Evolutionary conservation across 1,140 invertebrate species (phyloP), one percentile per base, ranked within the genome.

Genomic region (Ladona fulva): DNA sequence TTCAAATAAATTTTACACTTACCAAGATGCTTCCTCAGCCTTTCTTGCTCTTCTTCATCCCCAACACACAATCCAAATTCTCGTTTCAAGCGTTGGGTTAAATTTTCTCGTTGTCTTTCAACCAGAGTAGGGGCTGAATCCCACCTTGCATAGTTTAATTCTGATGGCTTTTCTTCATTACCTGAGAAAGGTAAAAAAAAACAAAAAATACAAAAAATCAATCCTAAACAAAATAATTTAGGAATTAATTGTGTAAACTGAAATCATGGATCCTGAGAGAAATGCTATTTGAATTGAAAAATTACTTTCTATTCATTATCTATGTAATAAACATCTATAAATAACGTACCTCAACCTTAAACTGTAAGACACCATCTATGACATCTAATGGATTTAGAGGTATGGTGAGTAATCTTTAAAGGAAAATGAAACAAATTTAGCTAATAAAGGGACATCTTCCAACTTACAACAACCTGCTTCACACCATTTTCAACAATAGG

Each of bases 51-150:
- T 77, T 92, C 91, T 80, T 92, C 91, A 77, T 92, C 91, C 75
- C 88, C 89, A 73, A 91, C 84, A 80, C 91, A 90, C 19, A 93
- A 85, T n/a, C 92, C 92, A 85, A 93, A 93, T 83, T 93, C 91
- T 59, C 90, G 85, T 83, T 91, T 89, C 80, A 94, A 84, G 81
- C 93, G 87, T 81, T 92, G 90, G 22, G 91, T 92, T 25, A 93
- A 87, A 83, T 91, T 93, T 83, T 94, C 92, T 79, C 92, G 86
- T 83, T 93, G 91, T 78, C 89, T 86, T 82, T 93, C 92, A 0
- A 92, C 87, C 24, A 91, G 83, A 7, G 92, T 93, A 25, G 92
- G 91, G 25, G 91, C 91, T 7, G 90, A 87, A 84, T 88, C 90
- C 81, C 90, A 91, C 78, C 86, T 80, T 59, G 82, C 79, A 75